Evolutionary conservation across 2,888 invertebrate species (phyloP), one percentile per base, ranked within the genome.

Genomic region (Oscheius sp.): DNA sequence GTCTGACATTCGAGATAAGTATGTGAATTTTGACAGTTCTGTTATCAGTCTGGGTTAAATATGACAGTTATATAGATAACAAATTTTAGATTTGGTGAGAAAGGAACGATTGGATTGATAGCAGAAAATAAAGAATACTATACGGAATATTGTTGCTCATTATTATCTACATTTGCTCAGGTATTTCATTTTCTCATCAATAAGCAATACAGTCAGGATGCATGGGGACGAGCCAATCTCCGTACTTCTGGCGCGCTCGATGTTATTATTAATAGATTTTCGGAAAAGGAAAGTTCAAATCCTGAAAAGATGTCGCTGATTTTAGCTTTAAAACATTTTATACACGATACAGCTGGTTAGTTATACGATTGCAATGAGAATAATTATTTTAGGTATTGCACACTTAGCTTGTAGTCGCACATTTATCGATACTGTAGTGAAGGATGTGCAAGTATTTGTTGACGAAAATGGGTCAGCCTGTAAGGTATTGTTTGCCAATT

Each of bases 181-280:
- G 65, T 56, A 12, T 6, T 9, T 36, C 14, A 44, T 28, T 63
- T 24, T 14, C 44, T 9, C 26, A 33, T 24, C n/a, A 41, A 28
- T 5, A 24, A 28, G 32, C 22, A 8, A 30, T 47, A 28, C 5
- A 33, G 70, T 68, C 51, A 80, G 75, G 81, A 82, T 33, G 80
- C 83, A 0, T 83, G 81, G 78, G 80, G 82, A 12, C 71, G 84
- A 12, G 75, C 74, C 12, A 65, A 70, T 14, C 63, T 84, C n/a
- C 74, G 84, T 5, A 71, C 73, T n/a, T 67, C 70, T 22, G 81
- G 81, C 8, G 82, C 72, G 1, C 66, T 84, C 6, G 73, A 74
- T 32, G 57, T 80, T 0, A 71, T 84, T n/a, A 50, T 83, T 14
- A 74, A 80, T 1, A 56, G 64, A 2, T 67, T 74, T 20, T n/a